Evolutionary conservation across 2,888 invertebrate genomes (phyloP), one percentile per base, ranked within the genome.

Genomic region (Tachystola acroxantha): DNA sequence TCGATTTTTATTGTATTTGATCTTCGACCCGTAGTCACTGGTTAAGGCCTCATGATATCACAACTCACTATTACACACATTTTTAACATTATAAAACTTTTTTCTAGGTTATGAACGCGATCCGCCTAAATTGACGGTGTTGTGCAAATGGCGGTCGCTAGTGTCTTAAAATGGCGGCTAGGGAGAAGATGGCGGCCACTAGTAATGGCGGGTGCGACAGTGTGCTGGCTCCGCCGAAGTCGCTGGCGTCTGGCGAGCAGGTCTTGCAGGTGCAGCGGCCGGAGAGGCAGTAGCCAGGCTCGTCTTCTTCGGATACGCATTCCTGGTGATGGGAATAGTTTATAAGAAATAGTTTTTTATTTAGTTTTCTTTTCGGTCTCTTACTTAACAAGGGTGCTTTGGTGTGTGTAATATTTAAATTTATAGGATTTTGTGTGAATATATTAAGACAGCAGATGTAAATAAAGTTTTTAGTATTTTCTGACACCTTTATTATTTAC

Each of bases 251-350:
- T 0, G 85, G 85, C 0, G 71, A 56, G 37, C 87, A 88, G 0
- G 70, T 82, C 52, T 79, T 77, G 56, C 88, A 88, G 0, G 82
- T 85, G 48, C 88, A 88, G 11, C 77, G 69, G 0, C 84, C 85
- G 0, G 72, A 55, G 0, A 77, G 55, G 43, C 88, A 87, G 57
- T 78, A 84, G 0, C 86, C 87, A 0, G 78, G 82, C 41, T 85
- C 81, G 28, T 80, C 72, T 44, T 81, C 79, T 41, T 86, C 87
- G 1, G 77, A 81, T 1, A 85, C 77, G 38, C 87, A 88, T 66
- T 88, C 86, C 88, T 88, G 58, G n/a, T 4, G 24, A 24, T 6
- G 16, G 6, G n/a, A n/a, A n/a, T n/a, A n/a, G n/a, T n/a, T n/a
- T n/a, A n/a, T n/a, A n/a, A n/a, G n/a, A n/a, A n/a, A n/a, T n/a